phyloP scores from a whole-genome alignment of 2,888 invertebrate species.

The Tipula confusa region DNA sequence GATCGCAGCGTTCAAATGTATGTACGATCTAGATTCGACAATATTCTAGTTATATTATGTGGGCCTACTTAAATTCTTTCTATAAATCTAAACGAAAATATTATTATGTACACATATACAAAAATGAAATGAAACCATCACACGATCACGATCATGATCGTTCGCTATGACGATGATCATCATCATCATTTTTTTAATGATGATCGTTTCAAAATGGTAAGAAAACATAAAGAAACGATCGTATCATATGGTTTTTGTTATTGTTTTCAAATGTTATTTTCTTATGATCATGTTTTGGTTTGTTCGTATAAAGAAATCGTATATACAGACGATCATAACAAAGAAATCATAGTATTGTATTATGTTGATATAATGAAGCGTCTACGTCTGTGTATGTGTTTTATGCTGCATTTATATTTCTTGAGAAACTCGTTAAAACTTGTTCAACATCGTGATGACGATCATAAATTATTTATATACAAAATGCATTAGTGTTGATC shows the following conservation, averaged over 20 bases:
- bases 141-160: neutral
- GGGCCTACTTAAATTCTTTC: neutral
- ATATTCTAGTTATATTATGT: neutral
- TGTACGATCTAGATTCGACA: neutral
- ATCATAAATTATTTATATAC: neutral
- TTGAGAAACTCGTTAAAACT: neutral
- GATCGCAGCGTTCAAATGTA: neutral
- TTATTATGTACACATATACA: neutral
- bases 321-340: neutral
- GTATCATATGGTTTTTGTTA: constrained; percentile 20
- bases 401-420: constrained; percentile 20
- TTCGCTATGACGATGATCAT: neutral
- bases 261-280: neutral
- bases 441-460: neutral
- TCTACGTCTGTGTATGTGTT: neutral
- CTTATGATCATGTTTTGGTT: neutral
- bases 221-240: neutral
- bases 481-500: neutral
- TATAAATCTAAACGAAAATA: neutral
- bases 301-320: neutral
- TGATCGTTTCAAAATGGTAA: constrained; percentile 12
- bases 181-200: neutral
- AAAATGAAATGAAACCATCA: constrained; percentile 3
- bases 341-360: neutral
- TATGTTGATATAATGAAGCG: neutral